These are phyloP conservation scores for Scolanthus callimorphus DNA, from an alignment of 92 coral and sea anemone genomes.

Conservation along the genomic window DNA sequence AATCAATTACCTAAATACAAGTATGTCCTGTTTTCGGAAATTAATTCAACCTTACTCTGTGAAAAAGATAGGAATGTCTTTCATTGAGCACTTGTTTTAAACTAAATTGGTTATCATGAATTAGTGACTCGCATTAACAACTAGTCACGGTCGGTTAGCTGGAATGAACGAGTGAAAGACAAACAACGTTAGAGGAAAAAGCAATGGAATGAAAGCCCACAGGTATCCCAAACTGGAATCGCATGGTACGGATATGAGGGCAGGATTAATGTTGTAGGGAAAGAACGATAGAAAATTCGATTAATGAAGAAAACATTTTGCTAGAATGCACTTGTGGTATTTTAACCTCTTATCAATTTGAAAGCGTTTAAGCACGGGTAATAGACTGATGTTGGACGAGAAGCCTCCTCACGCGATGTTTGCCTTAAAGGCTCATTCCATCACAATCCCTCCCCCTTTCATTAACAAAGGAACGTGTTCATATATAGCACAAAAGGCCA, in stretches of 20 bases:
- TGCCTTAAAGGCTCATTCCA: conserved; percentile 2
- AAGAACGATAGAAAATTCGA: too few species aligned
- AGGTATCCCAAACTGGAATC: background rate
- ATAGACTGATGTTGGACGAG: background rate
- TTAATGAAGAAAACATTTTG: too few species aligned
- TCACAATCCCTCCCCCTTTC: background rate
- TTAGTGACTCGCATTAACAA: background rate
- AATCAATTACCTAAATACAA: too few species aligned
- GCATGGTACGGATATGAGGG: too few species aligned
- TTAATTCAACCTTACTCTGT: too few species aligned
- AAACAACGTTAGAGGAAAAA: background rate
- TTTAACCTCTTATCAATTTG: background rate
- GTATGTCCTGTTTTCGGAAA: too few species aligned
- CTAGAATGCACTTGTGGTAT: background rate
- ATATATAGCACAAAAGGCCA: conserved; percentile 5
- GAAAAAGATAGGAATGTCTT: too few species aligned
- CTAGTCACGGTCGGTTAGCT: background rate
- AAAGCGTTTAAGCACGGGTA: background rate
- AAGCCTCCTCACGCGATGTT: conserved; percentile 16
- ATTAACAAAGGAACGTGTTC: background rate
- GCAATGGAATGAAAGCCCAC: background rate
- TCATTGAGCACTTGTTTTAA: too few species aligned
- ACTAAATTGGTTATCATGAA: too few species aligned
- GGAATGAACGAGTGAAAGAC: background rate
- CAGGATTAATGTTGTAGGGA: too few species aligned